Base-by-base conservation (phyloP, 2,888 invertebrate genomes). In the Eulithis prunata region DNA sequence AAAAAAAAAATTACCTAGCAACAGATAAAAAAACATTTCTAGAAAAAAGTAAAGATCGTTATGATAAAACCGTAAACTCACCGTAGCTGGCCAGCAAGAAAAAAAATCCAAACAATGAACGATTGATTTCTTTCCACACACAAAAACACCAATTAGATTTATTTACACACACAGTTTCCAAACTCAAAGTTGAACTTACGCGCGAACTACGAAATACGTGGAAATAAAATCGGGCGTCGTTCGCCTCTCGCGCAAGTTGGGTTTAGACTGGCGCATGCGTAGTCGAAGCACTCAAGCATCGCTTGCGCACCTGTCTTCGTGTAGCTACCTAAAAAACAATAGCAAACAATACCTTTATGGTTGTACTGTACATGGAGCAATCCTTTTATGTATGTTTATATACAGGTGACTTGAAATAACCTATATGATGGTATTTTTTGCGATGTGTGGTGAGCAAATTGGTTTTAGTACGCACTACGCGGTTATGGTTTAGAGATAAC, bases 331-430 rank as follows among this genome's bases (percentile, higher is more conserved):
- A 83, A 88, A 88, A 90, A 89, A 90, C 89, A 89, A 91, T 90
- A 89, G 89, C 86, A 86, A 89, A 89, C 85, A 86, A 78, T 82
- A 83, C 79, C 76, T 79, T 83, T 79, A 75, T 78, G 75, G 78
- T 73, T 57, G 73, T 77, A 70, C 75, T 57, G 73, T 77, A 70
- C 75, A 77, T 77, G 73, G 75, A 71, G 75, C 75, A 77, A 77
- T 75, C 66, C 66, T 59, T 66, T 62, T 66, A 66, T 46, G 66
- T 56, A 41, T n/a, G n/a, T n/a, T n/a, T n/a, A 52, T 52, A 46
- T 59, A 66, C 66, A 66, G 54, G 60, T 63, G 60, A 59, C 62
- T 41, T 41, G 41, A 41, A 41, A 41, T 41, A 7, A 60, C 55
- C 13, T 53, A 62, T 47, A 59, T 57, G 43, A 36, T 28, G 11